Conservation (phyloP, 2,797 vertebrate species). For the Diplodus sargus region DNA sequence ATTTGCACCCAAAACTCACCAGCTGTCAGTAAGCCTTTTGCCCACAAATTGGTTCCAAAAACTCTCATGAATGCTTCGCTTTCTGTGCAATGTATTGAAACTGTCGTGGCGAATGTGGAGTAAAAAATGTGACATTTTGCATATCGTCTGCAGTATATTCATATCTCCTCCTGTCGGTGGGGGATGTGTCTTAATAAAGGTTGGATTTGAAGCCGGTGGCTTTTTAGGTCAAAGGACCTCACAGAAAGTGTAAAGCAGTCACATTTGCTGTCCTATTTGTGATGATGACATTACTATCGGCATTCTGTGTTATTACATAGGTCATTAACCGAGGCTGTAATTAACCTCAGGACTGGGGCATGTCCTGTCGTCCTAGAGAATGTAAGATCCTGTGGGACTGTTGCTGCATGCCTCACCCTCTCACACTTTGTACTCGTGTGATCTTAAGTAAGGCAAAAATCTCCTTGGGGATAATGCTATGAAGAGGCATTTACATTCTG, state of each 20-base stretch:
- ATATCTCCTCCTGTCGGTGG: background rate
- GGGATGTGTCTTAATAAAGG: background rate
- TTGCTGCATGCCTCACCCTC: background rate
- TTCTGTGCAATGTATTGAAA: constrained; percentile 15
- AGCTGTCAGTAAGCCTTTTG: constrained; percentile 48
- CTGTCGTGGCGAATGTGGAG: background rate
- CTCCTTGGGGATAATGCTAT: too few species aligned
- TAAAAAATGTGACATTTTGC: constrained; percentile 2
- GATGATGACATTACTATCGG: background rate
- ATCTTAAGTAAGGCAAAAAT: too few species aligned
- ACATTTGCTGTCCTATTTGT: background rate
- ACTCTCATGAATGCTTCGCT: constrained; percentile 18
- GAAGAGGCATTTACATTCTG: too few species aligned
- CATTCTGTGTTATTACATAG: background rate
- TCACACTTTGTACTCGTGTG: background rate
- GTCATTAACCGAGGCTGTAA: background rate
- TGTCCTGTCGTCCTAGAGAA: background rate
- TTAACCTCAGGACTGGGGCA: background rate
- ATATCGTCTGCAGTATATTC: background rate
- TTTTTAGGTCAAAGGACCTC: background rate
- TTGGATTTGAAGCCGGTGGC: background rate
- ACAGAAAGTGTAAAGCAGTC: background rate
- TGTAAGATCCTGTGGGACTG: background rate
- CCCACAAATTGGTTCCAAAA: constrained; percentile 44
- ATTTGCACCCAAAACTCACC: constrained; percentile 43